These are phyloP conservation scores for Drosophila kepulauana DNA, from an alignment of 1,140 invertebrate genomes.

Conservation along the genomic window DNA sequence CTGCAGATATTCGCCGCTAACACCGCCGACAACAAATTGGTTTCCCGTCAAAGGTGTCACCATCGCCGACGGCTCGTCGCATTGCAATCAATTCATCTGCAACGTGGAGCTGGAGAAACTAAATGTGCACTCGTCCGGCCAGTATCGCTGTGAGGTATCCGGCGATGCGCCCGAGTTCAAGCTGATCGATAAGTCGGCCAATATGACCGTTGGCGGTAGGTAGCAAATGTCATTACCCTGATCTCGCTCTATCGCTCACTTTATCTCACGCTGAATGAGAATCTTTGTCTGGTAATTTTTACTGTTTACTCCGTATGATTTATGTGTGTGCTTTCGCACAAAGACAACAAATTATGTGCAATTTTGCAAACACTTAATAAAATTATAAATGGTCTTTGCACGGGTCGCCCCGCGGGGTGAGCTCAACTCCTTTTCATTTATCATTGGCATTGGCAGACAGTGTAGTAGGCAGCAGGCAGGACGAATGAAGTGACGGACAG, in stretches of 20 bases:
- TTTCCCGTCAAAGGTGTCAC: slow-evolving; percentile 88
- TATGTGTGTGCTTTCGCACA: slow-evolving; percentile 46
- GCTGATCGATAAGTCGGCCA: slow-evolving; percentile 87
- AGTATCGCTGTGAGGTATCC: slow-evolving; percentile 88
- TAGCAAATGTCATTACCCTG: slow-evolving; percentile 26
- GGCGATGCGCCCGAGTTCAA: slow-evolving; percentile 89
- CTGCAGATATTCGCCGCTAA: slow-evolving; percentile 84
- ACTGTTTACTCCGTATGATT: slow-evolving; percentile 60
- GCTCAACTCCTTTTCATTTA: slow-evolving; percentile 78
- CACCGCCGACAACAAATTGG: slow-evolving; percentile 84
- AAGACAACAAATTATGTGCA: slow-evolving; percentile 83
- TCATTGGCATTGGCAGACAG: slow-evolving; percentile 63
- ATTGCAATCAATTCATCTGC: slow-evolving; percentile 86
- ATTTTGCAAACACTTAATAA: slow-evolving; percentile 83
- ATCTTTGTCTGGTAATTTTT: slow-evolving; percentile 40
- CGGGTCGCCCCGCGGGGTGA: slow-evolving; percentile 49
- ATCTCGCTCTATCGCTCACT: not conserved
- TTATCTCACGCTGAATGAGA: not conserved
- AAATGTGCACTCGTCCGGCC: slow-evolving; percentile 86
- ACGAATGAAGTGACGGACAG: slow-evolving; percentile 21
- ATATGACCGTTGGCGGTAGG: slow-evolving; percentile 88
- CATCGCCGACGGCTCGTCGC: slow-evolving; percentile 91
- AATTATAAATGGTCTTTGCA: slow-evolving; percentile 83
- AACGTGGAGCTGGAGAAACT: slow-evolving; percentile 86
- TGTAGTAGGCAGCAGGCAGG: not conserved